Base-by-base conservation (phyloP, 2,113 vertebrate genomes). In the Sciurus niger region DNA sequence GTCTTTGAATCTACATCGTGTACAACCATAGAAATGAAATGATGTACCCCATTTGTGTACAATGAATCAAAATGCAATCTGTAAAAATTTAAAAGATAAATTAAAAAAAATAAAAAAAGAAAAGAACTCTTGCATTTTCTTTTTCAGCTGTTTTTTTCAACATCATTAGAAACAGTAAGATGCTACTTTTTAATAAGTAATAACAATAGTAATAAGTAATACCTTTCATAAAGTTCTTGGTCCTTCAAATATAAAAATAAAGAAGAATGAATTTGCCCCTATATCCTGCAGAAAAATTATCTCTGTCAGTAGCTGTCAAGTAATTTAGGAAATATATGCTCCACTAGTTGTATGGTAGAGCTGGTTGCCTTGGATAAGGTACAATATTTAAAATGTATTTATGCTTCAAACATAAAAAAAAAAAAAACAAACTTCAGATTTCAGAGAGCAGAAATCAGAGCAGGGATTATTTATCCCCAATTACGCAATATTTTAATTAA, bases 401-500 rank as follows among this genome's bases (percentile, higher is more conserved):
- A 77, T 87, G 63, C 48, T 65, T 92, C 80, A 80, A 63, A 96
- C n/a, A 97, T 87, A 40, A 40, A 40, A 40, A 40, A 40, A 40
- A 40, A 40, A 40, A 34, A 93, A 74, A 30, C 67, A 90, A 10
- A 17, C 14, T 24, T 82, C 46, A 94, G 13, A 72, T 68, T 87
- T 90, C 79, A 93, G 60, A 79, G 55, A 68, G 17, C 20, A 82
- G 40, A 78, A 80, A 94, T 24, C 43, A 91, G 43, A 84, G 53
- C 37, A 94, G 13, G 6, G n/a, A 43, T 13, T 84, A 0, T 94
- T 95, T 93, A 92, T 89, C 22, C 30, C 20, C 77, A 94, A 92
- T 94, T 95, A 93, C 53, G 16, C 24, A 55, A 48, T 85, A 89
- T 96, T 96, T 93, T 94, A 93, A 93, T 93, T 90, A 85, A 90